Percentiles rank a stretch among this genome's conserved stretches.
phyloP scores from a whole-genome alignment of 2,888 invertebrate species.

The Epistrophe grossulariae region DNA sequence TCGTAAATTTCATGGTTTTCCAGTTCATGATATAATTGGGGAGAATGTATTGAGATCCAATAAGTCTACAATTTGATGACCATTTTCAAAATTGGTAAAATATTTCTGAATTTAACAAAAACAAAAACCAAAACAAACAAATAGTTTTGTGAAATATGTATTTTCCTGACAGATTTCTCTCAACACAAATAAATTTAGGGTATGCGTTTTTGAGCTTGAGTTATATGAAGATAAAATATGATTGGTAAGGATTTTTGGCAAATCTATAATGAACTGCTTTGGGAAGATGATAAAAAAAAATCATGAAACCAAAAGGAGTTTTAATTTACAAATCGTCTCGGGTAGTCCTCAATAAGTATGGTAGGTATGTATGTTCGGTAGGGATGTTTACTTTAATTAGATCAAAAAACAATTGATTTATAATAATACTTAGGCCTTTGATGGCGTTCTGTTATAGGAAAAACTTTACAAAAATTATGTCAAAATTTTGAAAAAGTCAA shows the following conservation, averaged over 20 bases:
- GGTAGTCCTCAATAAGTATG: too few species aligned
- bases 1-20: background rate
- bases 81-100: constrained; percentile 21
- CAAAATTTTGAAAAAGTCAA: too few species aligned
- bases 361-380: too few species aligned
- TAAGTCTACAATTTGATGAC: constrained; percentile 33
- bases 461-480: too few species aligned
- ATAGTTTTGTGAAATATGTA: constrained; percentile 13
- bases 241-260: background rate
- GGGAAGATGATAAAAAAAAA: too few species aligned
- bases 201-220: background rate
- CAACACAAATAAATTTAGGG: constrained; percentile 3
- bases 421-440: too few species aligned
- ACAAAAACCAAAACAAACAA: constrained; percentile 11
- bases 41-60: background rate
- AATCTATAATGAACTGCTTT: background rate
- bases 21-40: too few species aligned
- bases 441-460: too few species aligned
- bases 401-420: too few species aligned
- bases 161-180: constrained; percentile 7
- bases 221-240: background rate
- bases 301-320: too few species aligned
- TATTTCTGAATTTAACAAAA: background rate
- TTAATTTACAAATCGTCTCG: too few species aligned
- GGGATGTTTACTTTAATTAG: too few species aligned